phyloP scores from a whole-genome alignment of 2,888 invertebrate species.

The Heliconius hortense region DNA sequence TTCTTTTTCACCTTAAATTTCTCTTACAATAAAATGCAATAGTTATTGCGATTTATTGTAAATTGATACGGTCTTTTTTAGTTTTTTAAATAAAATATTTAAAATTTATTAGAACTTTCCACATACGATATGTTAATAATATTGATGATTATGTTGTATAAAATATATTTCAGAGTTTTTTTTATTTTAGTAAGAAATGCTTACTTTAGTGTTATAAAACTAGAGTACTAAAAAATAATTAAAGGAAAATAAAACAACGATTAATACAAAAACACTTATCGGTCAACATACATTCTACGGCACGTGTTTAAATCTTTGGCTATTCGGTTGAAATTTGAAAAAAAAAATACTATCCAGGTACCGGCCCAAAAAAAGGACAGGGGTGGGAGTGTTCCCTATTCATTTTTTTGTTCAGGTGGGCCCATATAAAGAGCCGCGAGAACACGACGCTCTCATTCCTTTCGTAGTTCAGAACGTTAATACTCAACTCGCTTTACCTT shows the following conservation, averaged over 20 bases:
- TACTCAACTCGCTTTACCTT: conserved; percentile 48
- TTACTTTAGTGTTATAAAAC: neutral
- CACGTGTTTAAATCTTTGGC: conserved; percentile 65
- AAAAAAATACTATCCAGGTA: conserved; percentile 62
- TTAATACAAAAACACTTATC: conserved; percentile 39
- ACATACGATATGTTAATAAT: neutral
- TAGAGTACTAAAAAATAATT: neutral
- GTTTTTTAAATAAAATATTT: neutral
- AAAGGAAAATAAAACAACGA: neutral
- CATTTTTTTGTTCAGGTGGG: conserved; percentile 70
- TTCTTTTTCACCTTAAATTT: neutral
- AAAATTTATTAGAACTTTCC: neutral
- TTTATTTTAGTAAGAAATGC: too few relatives aligned
- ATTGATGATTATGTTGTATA: neutral
- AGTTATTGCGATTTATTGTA: neutral
- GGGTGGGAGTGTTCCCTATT: conserved; percentile 69
- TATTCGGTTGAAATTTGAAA: conserved; percentile 41
- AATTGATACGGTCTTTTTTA: neutral
- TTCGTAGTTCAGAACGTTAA: conserved; percentile 56
- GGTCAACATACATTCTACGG: conserved; percentile 64
- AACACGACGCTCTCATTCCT: conserved; percentile 66
- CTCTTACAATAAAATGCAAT: too few relatives aligned
- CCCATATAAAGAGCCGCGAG: conserved; percentile 65
- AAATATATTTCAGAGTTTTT: too few relatives aligned
- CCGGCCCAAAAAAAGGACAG: conserved; percentile 62